Conservation (phyloP, 2,888 invertebrate species). For the Bombylius discolor region DNA sequence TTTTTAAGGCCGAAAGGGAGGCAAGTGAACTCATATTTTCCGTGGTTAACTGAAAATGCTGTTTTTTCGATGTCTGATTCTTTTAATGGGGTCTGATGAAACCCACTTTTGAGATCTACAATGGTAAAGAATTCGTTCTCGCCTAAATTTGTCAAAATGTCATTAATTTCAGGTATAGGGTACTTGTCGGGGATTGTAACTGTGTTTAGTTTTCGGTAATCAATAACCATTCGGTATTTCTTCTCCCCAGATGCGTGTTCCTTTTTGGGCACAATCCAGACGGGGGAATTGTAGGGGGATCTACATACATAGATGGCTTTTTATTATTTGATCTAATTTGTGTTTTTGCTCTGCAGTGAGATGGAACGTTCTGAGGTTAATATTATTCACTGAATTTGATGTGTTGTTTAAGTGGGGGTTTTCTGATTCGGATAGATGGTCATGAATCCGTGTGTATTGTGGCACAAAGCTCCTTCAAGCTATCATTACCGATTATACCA, state of each 20-base stretch:
- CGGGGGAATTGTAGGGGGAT: slow-evolving; percentile 14
- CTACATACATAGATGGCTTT: slow-evolving; percentile 5
- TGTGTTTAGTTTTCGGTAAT: slow-evolving; percentile 4
- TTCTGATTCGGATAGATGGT: not conserved
- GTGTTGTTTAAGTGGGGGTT: too few relatives aligned
- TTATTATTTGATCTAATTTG: too few relatives aligned
- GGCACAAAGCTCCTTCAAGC: slow-evolving; percentile 5
- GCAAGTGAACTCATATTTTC: slow-evolving; percentile 8
- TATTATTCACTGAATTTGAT: too few relatives aligned
- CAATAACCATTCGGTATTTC: slow-evolving; percentile 4
- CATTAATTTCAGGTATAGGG: slow-evolving; percentile 7
- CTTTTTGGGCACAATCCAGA: not conserved
- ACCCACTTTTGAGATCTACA: not conserved
- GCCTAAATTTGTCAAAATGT: slow-evolving; percentile 5
- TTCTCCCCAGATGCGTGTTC: too few relatives aligned
- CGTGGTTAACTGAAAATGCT: slow-evolving; percentile 6
- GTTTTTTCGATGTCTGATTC: slow-evolving; percentile 4
- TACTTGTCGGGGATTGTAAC: not conserved
- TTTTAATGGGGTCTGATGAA: slow-evolving; percentile 8
- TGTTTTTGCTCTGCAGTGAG: too few relatives aligned
- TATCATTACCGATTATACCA: slow-evolving; percentile 11
- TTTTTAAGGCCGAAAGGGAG: slow-evolving; percentile 8
- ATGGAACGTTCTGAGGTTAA: too few relatives aligned
- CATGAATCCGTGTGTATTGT: slow-evolving; percentile 4
- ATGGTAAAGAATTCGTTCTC: not conserved